Base-by-base conservation (phyloP, 1,140 invertebrate species). In the Watersipora subatra region DNA sequence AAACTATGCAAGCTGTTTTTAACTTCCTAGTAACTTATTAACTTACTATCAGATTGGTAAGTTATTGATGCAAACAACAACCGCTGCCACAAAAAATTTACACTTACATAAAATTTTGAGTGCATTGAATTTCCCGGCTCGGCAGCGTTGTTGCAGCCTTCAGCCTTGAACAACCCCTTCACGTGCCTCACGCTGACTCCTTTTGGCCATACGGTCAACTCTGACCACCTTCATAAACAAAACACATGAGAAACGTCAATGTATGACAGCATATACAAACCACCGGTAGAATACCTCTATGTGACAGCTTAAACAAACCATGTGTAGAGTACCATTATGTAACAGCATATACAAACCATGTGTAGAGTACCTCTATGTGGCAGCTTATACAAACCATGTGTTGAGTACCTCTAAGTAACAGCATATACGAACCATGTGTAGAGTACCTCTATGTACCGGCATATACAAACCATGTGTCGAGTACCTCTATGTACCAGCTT, bases 101-200 rank as follows among this genome's bases (percentile, higher is more conserved):
- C 57, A 86, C 88, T 85, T 82, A 93, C 91, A 85, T 91, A 87
- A 81, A 93, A 93, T 68, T 89, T 81, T 26, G 83, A 81, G 80
- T 93, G 91, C 72, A 86, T 86, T 64, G 84, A 81, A 81, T 92
- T 90, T 55, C 88, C 89, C 17, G 91, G 91, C 75, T 89, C 87
- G 22, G 90, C 90, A 64, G 84, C 84, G 30, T 88, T 87, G 20
- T 86, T 87, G 57, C 87, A 79, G 2, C 90, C 87, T 72, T 87
- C 86, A 0, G 89, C 90, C 71, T 87, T 86, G 79, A 89, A 94
- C 28, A 90, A 77, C 61, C 88, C 87, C 66, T 86, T 86, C 57
- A 86, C 88, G 78, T 91, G 85, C 73, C 87, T 88, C 0, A 93
- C 89, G 28, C 91, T 75, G 2, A 87, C 87, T n/a, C 88, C 89